These are phyloP conservation scores for Thaumetopoea pityocampa DNA, from an alignment of 1,140 invertebrate species.

Conservation along the genomic window DNA sequence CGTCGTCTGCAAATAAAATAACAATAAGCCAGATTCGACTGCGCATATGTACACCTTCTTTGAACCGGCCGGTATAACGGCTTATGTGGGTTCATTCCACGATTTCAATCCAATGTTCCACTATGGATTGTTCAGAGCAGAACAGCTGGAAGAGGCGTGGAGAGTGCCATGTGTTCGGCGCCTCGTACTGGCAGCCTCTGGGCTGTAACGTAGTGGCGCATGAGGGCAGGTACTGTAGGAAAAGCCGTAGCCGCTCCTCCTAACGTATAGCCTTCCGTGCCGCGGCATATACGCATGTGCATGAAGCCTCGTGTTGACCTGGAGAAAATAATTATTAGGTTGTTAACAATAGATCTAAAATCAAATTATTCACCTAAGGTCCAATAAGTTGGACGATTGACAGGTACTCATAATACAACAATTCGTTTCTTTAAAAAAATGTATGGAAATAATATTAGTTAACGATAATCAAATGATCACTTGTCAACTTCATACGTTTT, in stretches of 20 bases:
- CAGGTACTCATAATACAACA: too few species aligned
- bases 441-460: not conserved
- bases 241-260: constrained; percentile 95
- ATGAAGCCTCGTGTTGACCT: constrained; percentile 95
- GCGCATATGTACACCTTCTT: constrained; percentile 15
- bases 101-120: constrained; percentile 10
- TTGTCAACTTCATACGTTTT: too few species aligned
- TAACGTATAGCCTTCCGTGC: constrained; percentile 86
- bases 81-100: constrained; percentile 9
- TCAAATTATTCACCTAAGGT: too few species aligned
- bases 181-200: constrained; percentile 95
- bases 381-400: too few species aligned
- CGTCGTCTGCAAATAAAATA: constrained; percentile 21
- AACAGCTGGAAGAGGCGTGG: constrained; percentile 91
- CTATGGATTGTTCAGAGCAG: constrained; percentile 80
- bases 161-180: constrained; percentile 95
- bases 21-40: constrained; percentile 13
- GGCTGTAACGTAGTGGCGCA: constrained; percentile 92
- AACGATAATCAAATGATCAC: too few species aligned
- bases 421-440: too few species aligned
- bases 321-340: constrained; percentile 16
- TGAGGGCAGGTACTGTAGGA: constrained; percentile 92
- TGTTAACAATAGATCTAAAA: not conserved
- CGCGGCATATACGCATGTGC: constrained; percentile 94
- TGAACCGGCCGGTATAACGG: constrained; percentile 11